Conservation (phyloP, 92 coral and sea anemone species). For the Palythoa grandiflora region DNA sequence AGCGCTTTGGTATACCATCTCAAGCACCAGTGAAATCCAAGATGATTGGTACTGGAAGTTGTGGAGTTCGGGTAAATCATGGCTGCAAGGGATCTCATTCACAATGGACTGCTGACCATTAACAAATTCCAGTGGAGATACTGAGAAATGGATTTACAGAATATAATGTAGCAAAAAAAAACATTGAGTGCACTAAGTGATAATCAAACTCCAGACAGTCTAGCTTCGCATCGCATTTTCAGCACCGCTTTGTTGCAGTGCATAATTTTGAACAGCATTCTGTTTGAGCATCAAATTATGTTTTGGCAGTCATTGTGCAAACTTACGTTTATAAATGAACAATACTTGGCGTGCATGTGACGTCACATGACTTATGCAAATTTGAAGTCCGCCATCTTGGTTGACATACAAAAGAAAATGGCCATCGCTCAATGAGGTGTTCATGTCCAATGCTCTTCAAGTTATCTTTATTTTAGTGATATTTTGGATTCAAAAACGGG, state of each 20-base stretch:
- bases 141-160: not conserved
- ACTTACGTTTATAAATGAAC: no score
- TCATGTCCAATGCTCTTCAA: not conserved
- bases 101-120: not conserved
- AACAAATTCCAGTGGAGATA: not conserved
- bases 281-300: no score
- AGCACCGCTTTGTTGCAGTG: no score
- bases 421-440: not conserved
- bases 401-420: not conserved
- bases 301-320: no score
- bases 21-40: slow-evolving; percentile 36
- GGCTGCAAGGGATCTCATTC: slow-evolving; percentile 45
- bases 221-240: no score
- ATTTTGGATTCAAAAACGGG: not conserved
- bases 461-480: not conserved
- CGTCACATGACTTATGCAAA: not conserved
- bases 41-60: slow-evolving; percentile 50
- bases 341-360: slow-evolving; percentile 25
- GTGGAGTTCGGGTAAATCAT: slow-evolving; percentile 52
- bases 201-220: no score
- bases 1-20: slow-evolving; percentile 53
- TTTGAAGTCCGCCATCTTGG: slow-evolving; percentile 23
- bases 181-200: no score
- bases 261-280: no score
- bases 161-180: slow-evolving; percentile 27